phyloP scores from a whole-genome alignment of 2,113 vertebrate genomes.

The Corythornis vintsioides region DNA sequence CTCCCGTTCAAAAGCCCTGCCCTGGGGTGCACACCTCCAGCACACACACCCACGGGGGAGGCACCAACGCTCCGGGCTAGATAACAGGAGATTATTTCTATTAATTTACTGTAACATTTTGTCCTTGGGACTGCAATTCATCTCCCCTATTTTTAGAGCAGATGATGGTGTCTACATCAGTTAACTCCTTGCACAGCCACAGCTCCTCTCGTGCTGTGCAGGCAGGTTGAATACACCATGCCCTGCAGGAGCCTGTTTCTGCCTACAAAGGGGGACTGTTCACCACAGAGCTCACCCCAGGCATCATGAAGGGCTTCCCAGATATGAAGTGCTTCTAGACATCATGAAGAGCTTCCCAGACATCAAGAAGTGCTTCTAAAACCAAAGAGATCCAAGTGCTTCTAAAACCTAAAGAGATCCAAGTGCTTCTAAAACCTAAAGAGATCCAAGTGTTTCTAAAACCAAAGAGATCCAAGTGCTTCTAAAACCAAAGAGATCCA shows the following conservation, averaged over 20 bases:
- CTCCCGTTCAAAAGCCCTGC: not conserved
- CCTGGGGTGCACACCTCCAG: not conserved
- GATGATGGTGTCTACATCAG: not conserved
- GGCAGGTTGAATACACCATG: not conserved
- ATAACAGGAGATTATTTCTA: not conserved
- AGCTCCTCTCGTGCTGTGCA: not conserved
- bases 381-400: too few relatives aligned
- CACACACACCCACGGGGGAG: not conserved
- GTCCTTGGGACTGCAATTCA: not conserved
- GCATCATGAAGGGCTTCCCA: not conserved
- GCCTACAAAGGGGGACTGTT: not conserved
- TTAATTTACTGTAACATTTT: not conserved
- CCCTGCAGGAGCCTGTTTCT: not conserved
- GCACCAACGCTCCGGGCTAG: not conserved
- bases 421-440: too few relatives aligned
- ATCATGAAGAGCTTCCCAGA: too few relatives aligned
- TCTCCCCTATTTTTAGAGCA: constrained; percentile 44
- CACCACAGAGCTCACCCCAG: not conserved
- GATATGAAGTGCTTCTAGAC: too few relatives aligned
- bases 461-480: too few relatives aligned
- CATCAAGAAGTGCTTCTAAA: too few relatives aligned
- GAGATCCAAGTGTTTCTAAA: too few relatives aligned
- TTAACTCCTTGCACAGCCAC: constrained; percentile 10
- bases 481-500: too few relatives aligned
- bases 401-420: too few relatives aligned